Conservation (phyloP, 2,113 vertebrate genomes). For the Nothoprocta pentlandii region DNA sequence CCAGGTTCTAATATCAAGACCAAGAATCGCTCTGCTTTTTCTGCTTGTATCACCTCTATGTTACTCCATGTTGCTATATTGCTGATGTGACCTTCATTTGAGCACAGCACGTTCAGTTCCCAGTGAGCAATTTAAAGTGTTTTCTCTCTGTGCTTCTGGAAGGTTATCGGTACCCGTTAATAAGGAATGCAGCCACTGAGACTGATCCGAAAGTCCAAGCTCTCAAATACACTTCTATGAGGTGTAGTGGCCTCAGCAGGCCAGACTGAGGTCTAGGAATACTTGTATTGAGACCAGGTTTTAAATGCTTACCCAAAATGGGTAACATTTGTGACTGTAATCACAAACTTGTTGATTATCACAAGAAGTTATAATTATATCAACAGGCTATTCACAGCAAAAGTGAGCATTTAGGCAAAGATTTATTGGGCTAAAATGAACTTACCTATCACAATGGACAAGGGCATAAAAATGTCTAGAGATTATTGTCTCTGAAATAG, state of each 20-base stretch:
- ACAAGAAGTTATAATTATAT: not conserved
- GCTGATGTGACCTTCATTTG: not conserved
- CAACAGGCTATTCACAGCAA: not conserved
- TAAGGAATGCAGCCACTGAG: not conserved
- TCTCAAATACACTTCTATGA: not conserved
- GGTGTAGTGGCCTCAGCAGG: too few relatives aligned
- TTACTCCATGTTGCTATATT: rapidly evolving
- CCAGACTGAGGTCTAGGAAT: not conserved
- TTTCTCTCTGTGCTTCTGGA: not conserved
- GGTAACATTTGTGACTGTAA: not conserved
- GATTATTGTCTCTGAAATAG: not conserved
- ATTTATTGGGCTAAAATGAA: not conserved
- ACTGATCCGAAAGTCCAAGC: not conserved
- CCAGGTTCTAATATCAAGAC: not conserved
- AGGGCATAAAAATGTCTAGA: not conserved
- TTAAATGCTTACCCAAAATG: not conserved
- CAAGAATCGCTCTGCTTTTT: not conserved
- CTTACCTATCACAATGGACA: not conserved
- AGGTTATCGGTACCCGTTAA: not conserved
- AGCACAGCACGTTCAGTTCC: not conserved
- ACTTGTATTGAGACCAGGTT: not conserved
- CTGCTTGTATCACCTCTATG: not conserved
- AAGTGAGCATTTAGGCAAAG: not conserved
- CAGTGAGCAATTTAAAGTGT: not conserved
- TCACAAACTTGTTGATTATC: not conserved